These are phyloP conservation scores for Yponomeuta malinellus DNA, from an alignment of 2,888 invertebrate species.

Conservation along the genomic window DNA sequence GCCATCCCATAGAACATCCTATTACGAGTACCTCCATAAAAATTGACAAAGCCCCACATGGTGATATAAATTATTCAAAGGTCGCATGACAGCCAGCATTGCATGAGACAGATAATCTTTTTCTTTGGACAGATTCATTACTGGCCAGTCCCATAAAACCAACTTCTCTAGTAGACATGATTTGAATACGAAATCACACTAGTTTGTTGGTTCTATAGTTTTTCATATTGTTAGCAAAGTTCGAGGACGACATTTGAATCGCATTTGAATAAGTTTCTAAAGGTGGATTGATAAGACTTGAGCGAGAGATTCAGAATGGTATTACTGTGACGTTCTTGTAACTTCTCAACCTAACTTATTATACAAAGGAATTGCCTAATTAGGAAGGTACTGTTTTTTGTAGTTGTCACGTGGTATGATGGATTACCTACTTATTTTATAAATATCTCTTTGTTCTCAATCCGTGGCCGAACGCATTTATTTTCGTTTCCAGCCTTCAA, in stretches of 20 bases:
- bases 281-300: background rate
- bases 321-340: too few species aligned
- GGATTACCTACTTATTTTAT: background rate
- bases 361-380: too few species aligned
- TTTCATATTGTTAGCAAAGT: background rate
- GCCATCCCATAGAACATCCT: too few species aligned
- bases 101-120: background rate
- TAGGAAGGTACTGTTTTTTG: too few species aligned
- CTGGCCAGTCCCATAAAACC: background rate
- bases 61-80: too few species aligned
- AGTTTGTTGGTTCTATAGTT: background rate
- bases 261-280: background rate
- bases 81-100: background rate
- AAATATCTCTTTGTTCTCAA: background rate
- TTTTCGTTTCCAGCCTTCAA: background rate
- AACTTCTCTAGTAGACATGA: background rate
- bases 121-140: background rate
- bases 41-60: too few species aligned
- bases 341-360: too few species aligned
- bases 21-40: too few species aligned
- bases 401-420: background rate
- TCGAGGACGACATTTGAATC: background rate
- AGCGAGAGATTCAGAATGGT: background rate
- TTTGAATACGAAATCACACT: background rate
- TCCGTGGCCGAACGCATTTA: background rate